These are phyloP conservation scores for Misgurnus anguillicaudatus DNA, from an alignment of 2,113 vertebrate genomes.

Conservation along the genomic window DNA sequence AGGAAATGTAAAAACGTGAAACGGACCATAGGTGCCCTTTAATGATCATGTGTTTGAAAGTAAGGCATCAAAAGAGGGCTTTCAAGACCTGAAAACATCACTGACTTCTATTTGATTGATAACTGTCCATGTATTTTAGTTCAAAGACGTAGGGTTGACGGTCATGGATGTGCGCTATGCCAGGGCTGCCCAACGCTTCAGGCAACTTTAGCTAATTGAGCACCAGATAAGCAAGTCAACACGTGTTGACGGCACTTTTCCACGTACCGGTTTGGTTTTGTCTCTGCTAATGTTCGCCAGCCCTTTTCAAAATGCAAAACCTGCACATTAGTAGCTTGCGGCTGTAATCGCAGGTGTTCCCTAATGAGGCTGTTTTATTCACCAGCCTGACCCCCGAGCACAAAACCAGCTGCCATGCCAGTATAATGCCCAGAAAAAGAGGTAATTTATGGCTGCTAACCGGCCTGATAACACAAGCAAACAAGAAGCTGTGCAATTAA, in stretches of 20 bases:
- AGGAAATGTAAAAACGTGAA: too few relatives aligned
- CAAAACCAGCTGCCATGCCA: conserved; percentile 42
- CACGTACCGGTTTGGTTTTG: conserved; percentile 7
- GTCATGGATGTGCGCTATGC: conserved; percentile 10
- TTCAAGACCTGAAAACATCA: neutral
- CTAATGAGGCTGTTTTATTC: conserved; percentile 60
- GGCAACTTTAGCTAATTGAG: neutral
- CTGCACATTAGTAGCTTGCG: conserved; percentile 38
- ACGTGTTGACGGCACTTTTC: neutral
- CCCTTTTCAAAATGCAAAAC: conserved; percentile 31
- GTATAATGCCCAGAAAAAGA: conserved; percentile 33
- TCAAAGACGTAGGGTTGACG: neutral
- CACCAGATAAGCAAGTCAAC: neutral
- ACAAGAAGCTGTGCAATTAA: conserved; percentile 39
- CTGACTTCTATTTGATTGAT: neutral
- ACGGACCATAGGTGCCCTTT: too few relatives aligned
- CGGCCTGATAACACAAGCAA: conserved; percentile 42
- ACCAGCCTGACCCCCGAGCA: conserved; percentile 35
- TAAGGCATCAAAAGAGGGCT: neutral
- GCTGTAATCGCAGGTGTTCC: conserved; percentile 53
- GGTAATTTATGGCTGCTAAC: conserved; percentile 38
- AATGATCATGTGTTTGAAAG: neutral
- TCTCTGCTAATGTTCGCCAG: conserved; percentile 24
- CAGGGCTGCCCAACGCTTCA: conserved; percentile 7
- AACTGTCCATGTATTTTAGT: neutral